phyloP scores from a whole-genome alignment of 1,140 invertebrate genomes.

The Thaumetopoea pityocampa region DNA sequence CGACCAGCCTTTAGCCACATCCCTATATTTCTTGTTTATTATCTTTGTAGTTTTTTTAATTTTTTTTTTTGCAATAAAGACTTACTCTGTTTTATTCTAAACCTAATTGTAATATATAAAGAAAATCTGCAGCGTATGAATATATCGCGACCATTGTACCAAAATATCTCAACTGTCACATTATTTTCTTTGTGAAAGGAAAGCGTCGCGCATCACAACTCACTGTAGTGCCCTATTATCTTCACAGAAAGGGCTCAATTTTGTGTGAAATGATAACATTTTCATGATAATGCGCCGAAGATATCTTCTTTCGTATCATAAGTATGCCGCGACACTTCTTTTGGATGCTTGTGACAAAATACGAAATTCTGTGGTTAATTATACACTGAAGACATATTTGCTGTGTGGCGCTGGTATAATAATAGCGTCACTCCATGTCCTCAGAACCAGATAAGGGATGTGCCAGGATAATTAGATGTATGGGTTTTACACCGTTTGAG shows the following conservation, averaged over 20 bases:
- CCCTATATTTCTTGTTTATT: too few relatives aligned
- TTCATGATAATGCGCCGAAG: conserved; percentile 32
- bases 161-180: conserved; percentile 13
- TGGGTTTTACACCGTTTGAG: too few relatives aligned
- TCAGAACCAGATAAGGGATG: too few relatives aligned
- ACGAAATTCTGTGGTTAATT: conserved; percentile 15
- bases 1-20: too few relatives aligned
- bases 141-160: not conserved
- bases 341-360: conserved; percentile 16
- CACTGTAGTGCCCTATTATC: conserved; percentile 38
- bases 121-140: not conserved
- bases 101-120: not conserved
- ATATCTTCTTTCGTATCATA: conserved; percentile 14
- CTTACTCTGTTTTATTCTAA: not conserved
- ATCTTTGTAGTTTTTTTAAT: too few relatives aligned
- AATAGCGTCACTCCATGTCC: too few relatives aligned
- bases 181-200: conserved; percentile 21
- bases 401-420: too few relatives aligned
- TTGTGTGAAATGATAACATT: conserved; percentile 44
- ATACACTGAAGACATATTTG: conserved; percentile 4
- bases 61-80: too few relatives aligned
- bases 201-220: conserved; percentile 23
- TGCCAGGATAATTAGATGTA: too few relatives aligned
- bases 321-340: conserved; percentile 7
- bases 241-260: conserved; percentile 44